A percentile compares a stretch with the other conserved stretches of the same genome.
Evolutionary conservation across 1,140 invertebrate species (phyloP).

Genomic region (Caenorhabditis brenneri): DNA sequence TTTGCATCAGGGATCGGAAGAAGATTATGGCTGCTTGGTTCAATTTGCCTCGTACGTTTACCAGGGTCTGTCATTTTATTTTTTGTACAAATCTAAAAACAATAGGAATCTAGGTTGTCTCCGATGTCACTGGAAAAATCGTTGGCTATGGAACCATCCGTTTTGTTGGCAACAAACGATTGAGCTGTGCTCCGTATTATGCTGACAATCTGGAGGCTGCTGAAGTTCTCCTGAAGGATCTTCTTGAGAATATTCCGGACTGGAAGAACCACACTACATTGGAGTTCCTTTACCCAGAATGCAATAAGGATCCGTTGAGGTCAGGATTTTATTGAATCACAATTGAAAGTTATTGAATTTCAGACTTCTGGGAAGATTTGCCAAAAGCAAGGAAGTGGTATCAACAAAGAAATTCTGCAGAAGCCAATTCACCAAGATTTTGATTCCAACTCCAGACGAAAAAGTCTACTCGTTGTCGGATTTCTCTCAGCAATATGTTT

Average conservation of each 20-base stretch:
- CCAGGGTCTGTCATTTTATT: background rate
- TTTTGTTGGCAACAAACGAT: background rate
- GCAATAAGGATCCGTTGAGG: no score
- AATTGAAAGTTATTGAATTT: no score
- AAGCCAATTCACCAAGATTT: constrained; percentile 1
- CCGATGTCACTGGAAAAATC: background rate
- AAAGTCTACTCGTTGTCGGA: background rate
- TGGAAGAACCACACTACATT: background rate
- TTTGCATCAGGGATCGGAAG: background rate
- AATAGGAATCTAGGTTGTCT: no score
- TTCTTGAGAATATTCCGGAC: background rate
- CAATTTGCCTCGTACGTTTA: background rate
- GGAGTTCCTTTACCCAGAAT: background rate
- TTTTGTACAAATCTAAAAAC: no score
- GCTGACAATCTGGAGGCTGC: background rate
- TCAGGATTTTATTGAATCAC: no score
- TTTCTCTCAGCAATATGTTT: background rate
- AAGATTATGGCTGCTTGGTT: background rate
- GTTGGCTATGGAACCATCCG: constrained; percentile 9
- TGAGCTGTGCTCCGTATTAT: background rate
- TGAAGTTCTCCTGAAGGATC: background rate
- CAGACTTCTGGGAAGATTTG: no score
- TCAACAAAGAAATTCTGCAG: background rate
- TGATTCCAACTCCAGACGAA: background rate
- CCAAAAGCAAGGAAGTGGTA: background rate